Conservation (phyloP, 2,888 invertebrate species). For the Yponomeuta plumbellus region DNA sequence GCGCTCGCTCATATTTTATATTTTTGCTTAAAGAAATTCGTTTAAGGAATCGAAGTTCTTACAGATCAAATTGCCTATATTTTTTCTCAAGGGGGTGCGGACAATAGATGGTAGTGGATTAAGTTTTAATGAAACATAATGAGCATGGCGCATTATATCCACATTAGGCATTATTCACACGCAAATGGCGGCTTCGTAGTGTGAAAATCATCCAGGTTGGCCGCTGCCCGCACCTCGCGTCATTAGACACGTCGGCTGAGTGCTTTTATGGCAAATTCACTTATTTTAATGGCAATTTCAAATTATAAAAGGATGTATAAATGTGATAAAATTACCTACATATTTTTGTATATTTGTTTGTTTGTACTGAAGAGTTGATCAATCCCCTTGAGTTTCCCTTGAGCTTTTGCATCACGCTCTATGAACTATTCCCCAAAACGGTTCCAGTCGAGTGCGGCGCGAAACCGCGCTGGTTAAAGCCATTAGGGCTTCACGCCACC, state of each 20-base stretch:
- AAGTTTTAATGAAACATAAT: conserved; percentile 65
- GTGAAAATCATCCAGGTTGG: conserved; percentile 13
- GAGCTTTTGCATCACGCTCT: too few relatives aligned
- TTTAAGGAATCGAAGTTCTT: too few relatives aligned
- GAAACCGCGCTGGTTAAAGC: conserved; percentile 68
- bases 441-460: conserved; percentile 50
- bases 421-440: conserved; percentile 13
- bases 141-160: conserved; percentile 60
- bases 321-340: too few relatives aligned
- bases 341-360: too few relatives aligned
- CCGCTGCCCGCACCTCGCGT: conserved; percentile 1
- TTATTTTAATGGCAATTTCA: too few relatives aligned
- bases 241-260: conserved; percentile 9
- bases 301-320: too few relatives aligned
- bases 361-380: too few relatives aligned
- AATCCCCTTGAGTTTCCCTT: too few relatives aligned
- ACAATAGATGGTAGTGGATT: conserved; percentile 14
- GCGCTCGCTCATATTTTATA: too few relatives aligned
- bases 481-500: conserved; percentile 61
- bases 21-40: too few relatives aligned
- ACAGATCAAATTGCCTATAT: too few relatives aligned
- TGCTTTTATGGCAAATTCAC: not conserved
- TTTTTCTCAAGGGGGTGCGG: conserved; percentile 30
- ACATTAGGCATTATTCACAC: conserved; percentile 54
- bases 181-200: conserved; percentile 33